These are phyloP conservation scores for Gymnocypris eckloni DNA, from an alignment of 2,797 vertebrate genomes.

Conservation along the genomic window DNA sequence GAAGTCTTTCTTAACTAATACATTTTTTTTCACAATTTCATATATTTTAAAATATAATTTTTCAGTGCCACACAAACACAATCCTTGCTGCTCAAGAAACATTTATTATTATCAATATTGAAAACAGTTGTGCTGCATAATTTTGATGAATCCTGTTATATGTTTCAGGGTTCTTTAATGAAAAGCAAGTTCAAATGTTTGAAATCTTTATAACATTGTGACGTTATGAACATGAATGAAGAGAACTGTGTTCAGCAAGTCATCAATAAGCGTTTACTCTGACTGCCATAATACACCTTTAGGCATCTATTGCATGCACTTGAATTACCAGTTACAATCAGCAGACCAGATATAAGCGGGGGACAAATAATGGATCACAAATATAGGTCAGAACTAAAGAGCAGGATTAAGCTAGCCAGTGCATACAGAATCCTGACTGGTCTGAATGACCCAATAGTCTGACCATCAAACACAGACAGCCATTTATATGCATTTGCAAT, in stretches of 20 bases:
- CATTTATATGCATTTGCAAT: constrained; percentile 19
- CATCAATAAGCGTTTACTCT: not conserved
- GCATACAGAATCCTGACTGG: constrained; percentile 29
- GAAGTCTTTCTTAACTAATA: no score
- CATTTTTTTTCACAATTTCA: not conserved
- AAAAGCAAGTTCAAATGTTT: not conserved
- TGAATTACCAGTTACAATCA: constrained; percentile 15
- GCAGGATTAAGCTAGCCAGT: constrained; percentile 24
- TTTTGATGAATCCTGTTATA: not conserved
- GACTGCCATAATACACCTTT: constrained; percentile 2
- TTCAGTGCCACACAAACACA: no score
- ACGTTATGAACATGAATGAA: not conserved
- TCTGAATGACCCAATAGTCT: constrained; percentile 28
- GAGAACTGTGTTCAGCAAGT: not conserved
- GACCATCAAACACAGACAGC: constrained; percentile 18
- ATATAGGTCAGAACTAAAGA: constrained; percentile 30
- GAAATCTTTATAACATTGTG: not conserved
- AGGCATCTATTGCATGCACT: constrained; percentile 20
- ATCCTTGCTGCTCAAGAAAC: not conserved
- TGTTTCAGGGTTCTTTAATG: not conserved
- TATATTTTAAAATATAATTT: not conserved
- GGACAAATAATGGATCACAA: constrained; percentile 32
- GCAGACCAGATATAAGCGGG: not conserved
- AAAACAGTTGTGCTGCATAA: not conserved
- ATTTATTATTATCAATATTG: not conserved